Evolutionary conservation across 2,113 vertebrate genomes (phyloP).

Genomic region (Eclectus roratus): DNA sequence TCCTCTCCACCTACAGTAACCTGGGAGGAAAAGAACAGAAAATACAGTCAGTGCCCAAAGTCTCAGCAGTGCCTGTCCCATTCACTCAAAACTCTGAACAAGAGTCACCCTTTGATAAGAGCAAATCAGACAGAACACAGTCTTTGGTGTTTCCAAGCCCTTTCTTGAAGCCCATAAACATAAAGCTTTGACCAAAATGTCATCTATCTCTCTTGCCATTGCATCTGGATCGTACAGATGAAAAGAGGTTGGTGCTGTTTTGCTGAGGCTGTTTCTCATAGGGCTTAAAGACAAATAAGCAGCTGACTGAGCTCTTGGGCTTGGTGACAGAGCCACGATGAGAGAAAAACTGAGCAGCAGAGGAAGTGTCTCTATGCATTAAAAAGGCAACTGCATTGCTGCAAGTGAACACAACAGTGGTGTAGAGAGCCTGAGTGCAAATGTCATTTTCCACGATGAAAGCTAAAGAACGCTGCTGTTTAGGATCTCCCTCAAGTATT

Average conservation of each 20-base stretch:
- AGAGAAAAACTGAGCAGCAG: background rate
- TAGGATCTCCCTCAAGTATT: background rate
- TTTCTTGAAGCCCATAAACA: background rate
- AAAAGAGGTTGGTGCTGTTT: background rate
- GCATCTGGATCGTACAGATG: background rate
- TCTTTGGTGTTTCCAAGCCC: background rate
- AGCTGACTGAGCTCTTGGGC: background rate
- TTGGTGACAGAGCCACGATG: background rate
- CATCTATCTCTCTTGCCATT: background rate
- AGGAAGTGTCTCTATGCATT: background rate
- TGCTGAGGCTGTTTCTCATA: background rate
- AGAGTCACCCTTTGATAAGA: background rate
- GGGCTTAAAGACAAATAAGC: background rate
- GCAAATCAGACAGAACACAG: background rate
- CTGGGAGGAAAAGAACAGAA: constrained; percentile 60
- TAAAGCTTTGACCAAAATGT: background rate
- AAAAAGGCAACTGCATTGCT: background rate
- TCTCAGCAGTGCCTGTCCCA: background rate
- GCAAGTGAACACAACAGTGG: background rate
- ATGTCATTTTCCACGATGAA: background rate
- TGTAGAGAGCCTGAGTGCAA: background rate
- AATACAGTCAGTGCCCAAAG: background rate
- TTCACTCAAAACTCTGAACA: background rate
- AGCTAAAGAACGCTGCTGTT: background rate
- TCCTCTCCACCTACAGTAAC: constrained; percentile 89